Evolutionary conservation across 2,113 vertebrate genomes (phyloP).

Genomic region (Crocuta crocuta): DNA sequence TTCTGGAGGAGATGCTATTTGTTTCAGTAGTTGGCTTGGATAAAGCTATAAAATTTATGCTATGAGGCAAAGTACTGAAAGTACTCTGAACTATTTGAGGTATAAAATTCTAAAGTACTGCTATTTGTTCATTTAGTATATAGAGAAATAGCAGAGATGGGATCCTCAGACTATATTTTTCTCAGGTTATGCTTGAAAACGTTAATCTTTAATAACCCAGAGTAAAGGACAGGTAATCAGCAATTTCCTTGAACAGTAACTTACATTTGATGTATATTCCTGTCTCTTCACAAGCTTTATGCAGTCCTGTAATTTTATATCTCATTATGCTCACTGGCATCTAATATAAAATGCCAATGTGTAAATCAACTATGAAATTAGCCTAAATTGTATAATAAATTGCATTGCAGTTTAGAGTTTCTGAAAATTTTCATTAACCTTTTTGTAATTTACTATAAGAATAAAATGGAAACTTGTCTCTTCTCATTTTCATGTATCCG

Average conservation of each 20-base stretch:
- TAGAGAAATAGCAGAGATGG: neutral
- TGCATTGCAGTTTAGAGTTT: conserved; percentile 24
- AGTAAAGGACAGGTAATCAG: conserved; percentile 30
- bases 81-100: neutral
- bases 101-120: neutral
- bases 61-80: neutral
- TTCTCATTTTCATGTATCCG: neutral
- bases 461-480: neutral
- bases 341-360: conserved; percentile 54
- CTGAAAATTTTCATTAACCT: conserved; percentile 51
- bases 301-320: conserved; percentile 40
- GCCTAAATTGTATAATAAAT: conserved; percentile 69
- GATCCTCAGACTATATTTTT: neutral
- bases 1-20: neutral
- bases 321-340: conserved; percentile 67
- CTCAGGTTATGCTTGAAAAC: neutral
- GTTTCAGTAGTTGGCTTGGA: neutral
- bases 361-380: conserved; percentile 71
- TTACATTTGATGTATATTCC: conserved; percentile 56
- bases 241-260: conserved; percentile 36
- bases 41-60: neutral
- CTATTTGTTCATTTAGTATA: neutral
- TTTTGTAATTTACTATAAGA: conserved; percentile 40
- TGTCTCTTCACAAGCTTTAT: conserved; percentile 57
- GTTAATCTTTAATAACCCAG: conserved; percentile 38